Conservation (phyloP, 2,797 vertebrate species). For the Oryzias dopingdopingensis region DNA sequence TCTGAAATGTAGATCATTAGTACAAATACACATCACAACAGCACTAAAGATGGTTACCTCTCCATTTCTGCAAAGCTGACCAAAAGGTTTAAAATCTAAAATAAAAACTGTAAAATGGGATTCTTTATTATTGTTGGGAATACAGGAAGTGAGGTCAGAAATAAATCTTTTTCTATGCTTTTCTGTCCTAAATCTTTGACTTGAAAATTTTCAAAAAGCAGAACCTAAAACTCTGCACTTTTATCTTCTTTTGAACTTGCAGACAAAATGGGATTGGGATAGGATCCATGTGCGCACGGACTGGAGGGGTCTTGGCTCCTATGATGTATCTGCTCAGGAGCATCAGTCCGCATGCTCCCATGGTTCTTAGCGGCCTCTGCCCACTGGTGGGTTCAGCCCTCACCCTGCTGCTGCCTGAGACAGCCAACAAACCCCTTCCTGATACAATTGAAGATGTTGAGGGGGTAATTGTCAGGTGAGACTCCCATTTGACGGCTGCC, state of each 20-base stretch:
- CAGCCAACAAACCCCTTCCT: conserved; percentile 62
- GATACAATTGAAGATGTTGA: conserved; percentile 71
- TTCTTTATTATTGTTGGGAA: too few relatives aligned
- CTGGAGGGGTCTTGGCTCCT: conserved; percentile 70
- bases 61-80: too few relatives aligned
- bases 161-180: too few relatives aligned
- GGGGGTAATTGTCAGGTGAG: conserved; percentile 36
- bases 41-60: too few relatives aligned
- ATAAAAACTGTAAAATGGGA: too few relatives aligned
- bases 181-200: too few relatives aligned
- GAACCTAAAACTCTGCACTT: not conserved
- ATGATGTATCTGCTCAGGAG: conserved; percentile 61
- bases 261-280: conserved; percentile 76
- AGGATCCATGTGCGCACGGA: conserved; percentile 70
- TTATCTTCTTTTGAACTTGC: conserved; percentile 2
- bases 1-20: too few relatives aligned
- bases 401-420: conserved; percentile 71
- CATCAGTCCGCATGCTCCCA: conserved; percentile 60
- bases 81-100: too few relatives aligned
- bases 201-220: too few relatives aligned
- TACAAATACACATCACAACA: too few relatives aligned
- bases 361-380: conserved; percentile 71
- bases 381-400: conserved; percentile 67
- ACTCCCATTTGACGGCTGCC: not conserved
- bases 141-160: too few relatives aligned